A percentile compares a stretch with the other conserved stretches of the same genome.
Evolutionary conservation across 2,113 vertebrate species (phyloP).

Genomic region (Nibea coibor): DNA sequence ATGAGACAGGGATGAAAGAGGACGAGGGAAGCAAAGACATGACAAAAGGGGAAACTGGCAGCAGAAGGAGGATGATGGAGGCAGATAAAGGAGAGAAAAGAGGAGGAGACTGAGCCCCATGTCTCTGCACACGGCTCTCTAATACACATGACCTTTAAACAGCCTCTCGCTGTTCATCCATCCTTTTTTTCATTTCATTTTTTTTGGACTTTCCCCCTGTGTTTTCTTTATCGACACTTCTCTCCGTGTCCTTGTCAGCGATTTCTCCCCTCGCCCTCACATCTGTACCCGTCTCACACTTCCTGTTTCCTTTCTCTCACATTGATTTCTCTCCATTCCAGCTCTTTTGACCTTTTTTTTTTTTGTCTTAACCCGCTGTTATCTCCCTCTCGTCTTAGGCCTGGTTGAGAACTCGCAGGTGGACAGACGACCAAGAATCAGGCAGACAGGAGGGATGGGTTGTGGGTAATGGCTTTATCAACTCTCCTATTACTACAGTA

Average conservation of each 20-base stretch:
- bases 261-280: background rate
- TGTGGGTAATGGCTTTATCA: slow-evolving; percentile 28
- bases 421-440: background rate
- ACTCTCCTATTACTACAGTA: slow-evolving; percentile 25
- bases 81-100: slow-evolving; percentile 45
- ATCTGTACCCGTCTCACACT: slow-evolving; percentile 3
- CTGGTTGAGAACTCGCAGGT: background rate
- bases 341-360: background rate
- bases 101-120: slow-evolving; percentile 11
- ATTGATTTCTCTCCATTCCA: background rate
- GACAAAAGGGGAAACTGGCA: slow-evolving; percentile 40
- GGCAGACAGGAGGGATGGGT: slow-evolving; percentile 9
- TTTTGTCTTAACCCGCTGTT: background rate
- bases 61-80: slow-evolving; percentile 31
- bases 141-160: slow-evolving; percentile 66
- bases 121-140: slow-evolving; percentile 52
- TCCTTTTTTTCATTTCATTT: slow-evolving; percentile 9
- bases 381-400: slow-evolving; percentile 6
- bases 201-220: background rate
- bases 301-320: background rate
- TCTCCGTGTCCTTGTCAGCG: background rate
- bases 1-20: slow-evolving; percentile 41
- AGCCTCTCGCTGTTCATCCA: slow-evolving; percentile 31
- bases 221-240: background rate
- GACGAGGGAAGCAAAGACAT: slow-evolving; percentile 22